Base-by-base conservation (phyloP, 2,888 invertebrate genomes). In the Nipponacmea schrenckii region DNA sequence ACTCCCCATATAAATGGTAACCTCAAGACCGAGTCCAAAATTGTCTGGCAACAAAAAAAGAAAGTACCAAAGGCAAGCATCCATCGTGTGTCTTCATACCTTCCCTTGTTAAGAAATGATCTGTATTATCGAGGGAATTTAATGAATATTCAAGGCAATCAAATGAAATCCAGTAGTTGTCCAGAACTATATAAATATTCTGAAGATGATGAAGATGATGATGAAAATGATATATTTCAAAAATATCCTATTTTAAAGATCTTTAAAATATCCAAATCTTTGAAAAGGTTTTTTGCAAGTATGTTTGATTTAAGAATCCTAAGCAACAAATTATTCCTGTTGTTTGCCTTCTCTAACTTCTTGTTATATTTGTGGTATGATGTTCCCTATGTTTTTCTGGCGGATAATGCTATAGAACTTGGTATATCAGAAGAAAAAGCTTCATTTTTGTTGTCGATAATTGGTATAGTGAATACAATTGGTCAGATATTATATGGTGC, bases 341-440 rank as follows among this genome's bases (percentile, higher is more conserved):
- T 86, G 15, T 92, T 96, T 85, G 94, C 95, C 71, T 85, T 96
- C 20, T 95, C 96, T 69, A 96, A 96, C 78, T 93, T 96, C 81
- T 91, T 96, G 69, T 91, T 97, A 68, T 97, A 97, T 90, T 93
- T 94, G 83, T 96, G 96, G 94, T 90, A 90, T 77, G 97, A 98
- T 85, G 95, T 97, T 72, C 96, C 97, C 17, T 98, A 98, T 90
- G 95, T 97, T 88, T 97, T 96, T 89, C 91, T 97, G 76, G 94
- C 94, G 70, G 96, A 97, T 87, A 93, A 95, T 90, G 84, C 84
- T 4, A 92, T 92, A 48, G 92, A 92, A 14, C 91, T 92, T 75
- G 93, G 93, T 0, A 80, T 85, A 62, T 64, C 77, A 0, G 80
- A 84, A n/a, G 71, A 77, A 48, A 72, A 76, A 26, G 84, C 87